Percentiles rank a stretch among this genome's conserved stretches.
phyloP scores from a whole-genome alignment of 2,113 vertebrate species.

The Eudyptes chrysolophus region DNA sequence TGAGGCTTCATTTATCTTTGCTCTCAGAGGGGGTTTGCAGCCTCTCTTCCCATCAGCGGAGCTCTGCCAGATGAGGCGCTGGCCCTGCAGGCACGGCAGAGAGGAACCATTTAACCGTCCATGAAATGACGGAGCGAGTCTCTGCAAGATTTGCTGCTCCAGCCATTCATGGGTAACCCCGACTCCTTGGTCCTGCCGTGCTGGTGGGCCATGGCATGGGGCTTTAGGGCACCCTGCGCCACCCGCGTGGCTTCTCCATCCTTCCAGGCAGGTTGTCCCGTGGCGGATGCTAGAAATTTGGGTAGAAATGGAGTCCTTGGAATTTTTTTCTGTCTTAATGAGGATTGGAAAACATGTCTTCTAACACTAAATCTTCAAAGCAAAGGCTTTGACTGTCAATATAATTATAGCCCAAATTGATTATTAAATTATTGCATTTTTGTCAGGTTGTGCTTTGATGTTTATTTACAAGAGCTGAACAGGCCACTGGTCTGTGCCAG shows the following conservation, averaged over 20 bases:
- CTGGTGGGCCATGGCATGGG: rapidly evolving
- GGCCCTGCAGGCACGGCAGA: rapidly evolving
- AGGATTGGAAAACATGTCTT: background rate
- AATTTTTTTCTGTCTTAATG: background rate
- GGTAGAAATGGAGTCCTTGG: background rate
- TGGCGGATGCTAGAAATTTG: rapidly evolving
- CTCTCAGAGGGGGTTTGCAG: background rate
- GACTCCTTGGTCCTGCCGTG: rapidly evolving
- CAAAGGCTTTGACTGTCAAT: background rate
- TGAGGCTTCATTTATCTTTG: background rate
- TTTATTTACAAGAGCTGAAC: background rate
- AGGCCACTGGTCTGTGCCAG: background rate
- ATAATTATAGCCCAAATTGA: background rate
- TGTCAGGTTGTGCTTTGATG: background rate
- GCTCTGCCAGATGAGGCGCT: background rate
- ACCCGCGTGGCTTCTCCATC: rapidly evolving
- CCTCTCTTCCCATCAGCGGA: background rate
- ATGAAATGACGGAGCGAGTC: rapidly evolving
- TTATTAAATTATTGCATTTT: background rate
- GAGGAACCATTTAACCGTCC: background rate
- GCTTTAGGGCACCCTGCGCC: background rate
- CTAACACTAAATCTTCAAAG: background rate
- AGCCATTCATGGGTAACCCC: rapidly evolving
- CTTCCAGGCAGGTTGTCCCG: background rate
- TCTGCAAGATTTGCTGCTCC: background rate